These are phyloP conservation scores for Megaleporinus macrocephalus DNA, from an alignment of 2,113 vertebrate species.

Conservation along the genomic window DNA sequence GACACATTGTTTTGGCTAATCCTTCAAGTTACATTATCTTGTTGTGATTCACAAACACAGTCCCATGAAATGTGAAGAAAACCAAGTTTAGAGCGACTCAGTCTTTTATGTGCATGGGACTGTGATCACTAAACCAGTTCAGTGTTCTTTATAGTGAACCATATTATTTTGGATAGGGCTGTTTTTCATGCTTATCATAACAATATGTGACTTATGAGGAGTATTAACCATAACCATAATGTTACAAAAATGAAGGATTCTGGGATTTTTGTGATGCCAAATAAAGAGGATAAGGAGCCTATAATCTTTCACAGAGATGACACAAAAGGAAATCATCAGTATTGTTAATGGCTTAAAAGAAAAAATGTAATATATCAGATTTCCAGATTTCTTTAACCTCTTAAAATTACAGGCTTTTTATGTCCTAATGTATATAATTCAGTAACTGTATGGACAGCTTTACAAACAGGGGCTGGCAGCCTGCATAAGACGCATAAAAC, in stretches of 20 bases:
- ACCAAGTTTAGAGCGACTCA: background rate
- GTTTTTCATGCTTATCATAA: background rate
- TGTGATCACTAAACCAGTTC: conserved; percentile 32
- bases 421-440: no score
- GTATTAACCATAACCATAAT: conserved; percentile 5
- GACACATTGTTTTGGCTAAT: conserved; percentile 33
- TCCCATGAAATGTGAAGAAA: conserved; percentile 36
- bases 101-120: background rate
- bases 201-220: conserved; percentile 2
- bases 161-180: conserved; percentile 9
- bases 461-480: no score
- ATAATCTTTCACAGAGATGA: background rate
- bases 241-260: background rate
- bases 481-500: no score
- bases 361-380: background rate
- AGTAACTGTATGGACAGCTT: no score
- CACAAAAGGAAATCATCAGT: background rate
- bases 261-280: background rate
- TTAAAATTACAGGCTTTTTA: background rate
- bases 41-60: conserved; percentile 19
- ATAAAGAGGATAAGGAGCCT: background rate
- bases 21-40: conserved; percentile 19
- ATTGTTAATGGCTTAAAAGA: background rate
- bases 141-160: conserved; percentile 24
- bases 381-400: background rate